phyloP scores from a whole-genome alignment of 2,888 invertebrate genomes.

The Epicampocera succincta region DNA sequence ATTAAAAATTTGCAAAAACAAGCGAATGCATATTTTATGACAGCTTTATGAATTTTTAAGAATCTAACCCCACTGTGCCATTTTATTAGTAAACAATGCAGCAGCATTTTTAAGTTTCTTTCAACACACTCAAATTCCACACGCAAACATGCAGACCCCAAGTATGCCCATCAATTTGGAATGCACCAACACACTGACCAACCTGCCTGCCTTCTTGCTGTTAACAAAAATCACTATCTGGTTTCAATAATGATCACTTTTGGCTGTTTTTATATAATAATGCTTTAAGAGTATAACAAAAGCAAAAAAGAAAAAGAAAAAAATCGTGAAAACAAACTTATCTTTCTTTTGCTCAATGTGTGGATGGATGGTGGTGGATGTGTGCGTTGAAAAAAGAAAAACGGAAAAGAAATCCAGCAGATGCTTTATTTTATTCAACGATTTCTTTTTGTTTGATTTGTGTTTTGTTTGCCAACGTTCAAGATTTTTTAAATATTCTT shows the following conservation, averaged over 20 bases:
- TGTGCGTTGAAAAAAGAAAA: constrained; percentile 1
- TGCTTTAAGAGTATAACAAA: constrained; percentile 1
- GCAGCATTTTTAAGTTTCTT: constrained; percentile 29
- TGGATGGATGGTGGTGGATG: background rate
- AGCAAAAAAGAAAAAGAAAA: no score
- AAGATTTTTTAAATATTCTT: constrained; percentile 52
- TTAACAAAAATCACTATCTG: constrained; percentile 47
- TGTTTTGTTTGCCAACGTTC: constrained; percentile 41
- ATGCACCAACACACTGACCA: background rate
- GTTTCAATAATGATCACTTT: constrained; percentile 43
- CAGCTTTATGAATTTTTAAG: background rate
- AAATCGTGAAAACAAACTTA: constrained; percentile 58
- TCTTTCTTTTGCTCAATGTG: constrained; percentile 35
- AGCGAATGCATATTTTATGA: no score
- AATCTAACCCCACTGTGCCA: constrained; percentile 15
- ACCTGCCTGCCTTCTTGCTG: constrained; percentile 18
- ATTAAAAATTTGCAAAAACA: no score
- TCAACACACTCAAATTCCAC: constrained; percentile 6
- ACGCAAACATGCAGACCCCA: background rate
- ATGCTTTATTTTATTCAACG: constrained; percentile 58
- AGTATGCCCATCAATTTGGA: no score
- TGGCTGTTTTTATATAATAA: constrained; percentile 19
- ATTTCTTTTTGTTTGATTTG: constrained; percentile 27
- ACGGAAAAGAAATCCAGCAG: constrained; percentile 53
- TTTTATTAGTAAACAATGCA: constrained; percentile 43